A percentile compares a stretch with the other conserved stretches of the same genome.
Conservation (phyloP, 2,888 invertebrate genomes). For the Spisula subtruncata region DNA sequence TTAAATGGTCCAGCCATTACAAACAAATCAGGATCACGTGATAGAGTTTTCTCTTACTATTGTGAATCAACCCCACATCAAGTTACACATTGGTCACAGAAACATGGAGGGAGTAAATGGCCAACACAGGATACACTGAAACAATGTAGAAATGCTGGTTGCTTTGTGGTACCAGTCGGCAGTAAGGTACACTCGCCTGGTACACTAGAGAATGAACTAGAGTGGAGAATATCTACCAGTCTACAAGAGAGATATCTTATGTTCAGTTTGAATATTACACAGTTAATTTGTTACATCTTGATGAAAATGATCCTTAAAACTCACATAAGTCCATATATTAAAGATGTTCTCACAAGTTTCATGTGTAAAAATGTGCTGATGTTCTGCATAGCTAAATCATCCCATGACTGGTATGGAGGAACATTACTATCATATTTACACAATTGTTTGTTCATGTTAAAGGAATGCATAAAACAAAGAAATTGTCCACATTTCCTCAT, state of each 20-base stretch:
- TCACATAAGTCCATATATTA: neutral
- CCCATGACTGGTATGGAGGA: neutral
- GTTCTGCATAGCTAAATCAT: neutral
- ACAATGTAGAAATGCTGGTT: neutral
- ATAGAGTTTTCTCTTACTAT: neutral
- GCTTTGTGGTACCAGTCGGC: constrained; percentile 1
- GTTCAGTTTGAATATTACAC: constrained; percentile 3
- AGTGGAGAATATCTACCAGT: constrained; percentile 32
- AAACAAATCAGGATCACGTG: neutral
- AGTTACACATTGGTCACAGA: neutral
- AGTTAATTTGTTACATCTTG: constrained; percentile 1
- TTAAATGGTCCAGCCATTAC: neutral
- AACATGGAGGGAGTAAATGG: neutral
- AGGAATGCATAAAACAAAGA: neutral
- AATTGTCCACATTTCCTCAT: constrained; percentile 26
- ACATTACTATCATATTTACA: constrained; percentile 9
- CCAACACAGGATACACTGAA: neutral
- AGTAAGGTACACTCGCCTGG: neutral
- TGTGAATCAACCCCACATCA: neutral
- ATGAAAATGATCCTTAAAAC: constrained; percentile 31
- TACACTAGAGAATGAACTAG: neutral
- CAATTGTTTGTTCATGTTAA: neutral
- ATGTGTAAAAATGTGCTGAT: constrained; percentile 23
- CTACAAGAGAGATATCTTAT: neutral
- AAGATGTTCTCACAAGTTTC: constrained; percentile 20